Evolutionary conservation across 2,113 vertebrate genomes (phyloP), one percentile per base, ranked within the genome.

Genomic region (Eidolon helvum): DNA sequence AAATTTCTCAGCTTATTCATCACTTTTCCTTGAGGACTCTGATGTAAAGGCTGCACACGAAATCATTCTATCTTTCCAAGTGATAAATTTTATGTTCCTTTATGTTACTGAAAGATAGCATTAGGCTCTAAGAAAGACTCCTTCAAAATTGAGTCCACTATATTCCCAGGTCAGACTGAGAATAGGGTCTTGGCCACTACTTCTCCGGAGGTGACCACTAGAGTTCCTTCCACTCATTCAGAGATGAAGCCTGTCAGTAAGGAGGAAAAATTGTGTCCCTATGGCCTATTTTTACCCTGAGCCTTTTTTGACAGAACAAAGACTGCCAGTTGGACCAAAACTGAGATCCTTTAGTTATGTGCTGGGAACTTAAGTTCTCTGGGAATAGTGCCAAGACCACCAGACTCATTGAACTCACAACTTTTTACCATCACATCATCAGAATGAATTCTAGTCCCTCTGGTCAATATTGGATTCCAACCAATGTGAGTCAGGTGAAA

Each of bases 341-440:
- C 11, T 88, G 80, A 97, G 53, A 90, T 92, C 85, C 94, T 92
- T 91, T 90, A 48, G 71, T 92, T 90, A 78, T 35, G 24, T 95
- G 50, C 96, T 97, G 91, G 92, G 91, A 98, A 43, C 65, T 79
- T 10, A 1, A 0, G 10, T 97, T 97, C 94, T 97, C 96, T 9
- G 87, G 98, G 97, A 98, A 90, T 1, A 55, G 7, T 45, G 97
- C 97, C 97, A 97, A 98, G 96, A 97, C 95, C 96, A 97, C 93
- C 38, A 89, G 78, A 95, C 90, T 21, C 43, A 0, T 3, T 84
- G 43, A 15, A 35, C 66, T 78, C 82, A 90, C 95, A 97, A 89
- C 53, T 53, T 96, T 97, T 97, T 96, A 94, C 84, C 93, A 83
- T 97, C 96, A 98, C 94, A 86, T 97, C 96, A 88, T 97, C 90